Percentiles rank a stretch among this genome's conserved stretches.
Evolutionary conservation across 2,888 invertebrate species (phyloP).

Genomic region (Automeris io): DNA sequence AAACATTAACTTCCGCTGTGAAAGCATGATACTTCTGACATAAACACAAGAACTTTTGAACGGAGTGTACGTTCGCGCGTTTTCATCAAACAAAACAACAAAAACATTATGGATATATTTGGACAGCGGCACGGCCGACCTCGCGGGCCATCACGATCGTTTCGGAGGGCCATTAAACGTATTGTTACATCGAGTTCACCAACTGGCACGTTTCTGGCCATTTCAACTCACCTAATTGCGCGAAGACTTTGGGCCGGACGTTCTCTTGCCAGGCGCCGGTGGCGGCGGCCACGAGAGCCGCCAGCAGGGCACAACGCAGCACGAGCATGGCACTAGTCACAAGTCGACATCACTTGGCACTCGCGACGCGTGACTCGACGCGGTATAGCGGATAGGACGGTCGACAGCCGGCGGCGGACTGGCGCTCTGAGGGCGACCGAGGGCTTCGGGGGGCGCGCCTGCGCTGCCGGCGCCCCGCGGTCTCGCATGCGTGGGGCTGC

Average conservation of each 20-base stretch:
- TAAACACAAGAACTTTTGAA: conserved; percentile 55
- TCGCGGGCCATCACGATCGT: conserved; percentile 35
- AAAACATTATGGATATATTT: conserved; percentile 43
- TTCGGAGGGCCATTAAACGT: conserved; percentile 43
- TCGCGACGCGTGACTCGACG: conserved; percentile 45
- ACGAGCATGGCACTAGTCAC: conserved; percentile 75
- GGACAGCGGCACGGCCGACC: not conserved
- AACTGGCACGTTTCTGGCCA: conserved; percentile 38
- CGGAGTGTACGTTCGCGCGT: conserved; percentile 54
- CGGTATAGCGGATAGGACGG: conserved; percentile 53
- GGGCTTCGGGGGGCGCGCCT: conserved; percentile 49
- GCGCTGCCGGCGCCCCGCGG: conserved; percentile 68
- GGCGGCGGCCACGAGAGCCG: conserved; percentile 74
- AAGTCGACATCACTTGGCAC: conserved; percentile 73
- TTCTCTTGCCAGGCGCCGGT: conserved; percentile 92
- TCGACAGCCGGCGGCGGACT: conserved; percentile 75
- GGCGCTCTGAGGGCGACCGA: conserved; percentile 68
- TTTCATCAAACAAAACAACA: conserved; percentile 65
- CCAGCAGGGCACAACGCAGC: conserved; percentile 67
- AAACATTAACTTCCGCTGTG: conserved; percentile 23
- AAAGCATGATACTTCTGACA: conserved; percentile 42
- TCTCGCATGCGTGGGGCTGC: conserved; percentile 76
- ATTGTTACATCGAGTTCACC: conserved; percentile 53
- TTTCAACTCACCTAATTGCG: conserved; percentile 88
- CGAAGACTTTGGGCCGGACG: conserved; percentile 94